Evolutionary conservation across 2,113 vertebrate genomes (phyloP).

Genomic region (Taurulus bubalis): DNA sequence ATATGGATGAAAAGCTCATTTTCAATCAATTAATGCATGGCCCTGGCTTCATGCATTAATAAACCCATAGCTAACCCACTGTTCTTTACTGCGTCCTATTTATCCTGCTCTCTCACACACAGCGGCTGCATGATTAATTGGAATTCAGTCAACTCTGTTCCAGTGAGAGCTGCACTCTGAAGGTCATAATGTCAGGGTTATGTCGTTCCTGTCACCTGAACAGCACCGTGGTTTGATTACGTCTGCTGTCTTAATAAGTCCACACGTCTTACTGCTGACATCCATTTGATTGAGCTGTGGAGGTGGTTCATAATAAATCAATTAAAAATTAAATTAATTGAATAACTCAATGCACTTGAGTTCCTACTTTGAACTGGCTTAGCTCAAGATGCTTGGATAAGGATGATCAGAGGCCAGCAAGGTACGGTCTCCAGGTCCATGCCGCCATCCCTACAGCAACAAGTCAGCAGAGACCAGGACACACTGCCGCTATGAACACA

Average conservation of each 20-base stretch:
- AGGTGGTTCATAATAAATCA: not conserved
- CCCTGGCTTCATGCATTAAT: not conserved
- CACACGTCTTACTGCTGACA: not conserved
- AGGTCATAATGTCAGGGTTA: not conserved
- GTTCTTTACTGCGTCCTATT: not conserved
- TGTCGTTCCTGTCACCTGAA: not conserved
- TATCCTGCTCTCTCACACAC: not conserved
- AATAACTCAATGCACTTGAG: no score
- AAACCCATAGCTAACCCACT: not conserved
- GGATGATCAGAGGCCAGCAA: not conserved
- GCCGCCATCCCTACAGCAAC: not conserved
- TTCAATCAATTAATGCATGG: constrained; percentile 2
- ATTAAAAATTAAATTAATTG: no score
- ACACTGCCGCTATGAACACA: no score
- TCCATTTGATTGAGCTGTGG: not conserved
- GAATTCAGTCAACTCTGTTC: constrained; percentile 3
- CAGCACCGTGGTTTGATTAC: not conserved
- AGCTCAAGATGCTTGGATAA: not conserved
- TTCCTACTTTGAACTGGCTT: not conserved
- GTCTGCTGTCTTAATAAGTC: not conserved
- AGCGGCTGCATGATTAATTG: not conserved
- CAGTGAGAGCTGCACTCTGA: not conserved
- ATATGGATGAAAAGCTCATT: constrained; percentile 10
- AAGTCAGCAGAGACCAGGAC: not conserved
- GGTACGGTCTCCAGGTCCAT: no score